Base-by-base conservation (phyloP, 2,113 vertebrate species). In the Corydoras maculifer region DNA sequence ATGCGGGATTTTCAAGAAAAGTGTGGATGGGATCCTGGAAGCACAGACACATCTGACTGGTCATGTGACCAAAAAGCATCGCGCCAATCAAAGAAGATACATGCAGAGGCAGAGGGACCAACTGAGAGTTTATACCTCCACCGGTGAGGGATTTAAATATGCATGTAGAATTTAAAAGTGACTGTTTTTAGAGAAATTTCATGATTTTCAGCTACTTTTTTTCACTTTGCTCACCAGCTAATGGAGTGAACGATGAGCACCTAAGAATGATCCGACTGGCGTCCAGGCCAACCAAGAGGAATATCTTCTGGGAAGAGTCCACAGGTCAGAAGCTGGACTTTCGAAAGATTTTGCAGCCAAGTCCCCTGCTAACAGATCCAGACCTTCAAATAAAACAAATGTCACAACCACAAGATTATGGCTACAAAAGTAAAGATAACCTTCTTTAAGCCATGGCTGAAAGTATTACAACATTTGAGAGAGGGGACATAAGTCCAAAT, bases 261-360 rank as follows among this genome's bases (percentile, higher is more conserved):
- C 69, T 14, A 25, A 78, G 77, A 71, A 80, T 43, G 60, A 54
- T 68, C 35, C 68, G 74, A 58, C 68, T 91, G 53, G 69, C 69
- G 48, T 87, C 80, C 68, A 85, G 88, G 43, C 81, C 86, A 4
- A 70, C 18, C n/a, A 70, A 2, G 0, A 82, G 78, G 58, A 77
- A 91, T 68, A 54, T 87, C 12, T 84, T 88, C 77, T 92, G 90
- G 88, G 88, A 92, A 48, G 85, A 84, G 32, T 88, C 83, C 32
- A 91, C 87, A 78, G 87, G 82, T 0, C 82, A 88, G 32, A 83
- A 80, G 0, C n/a, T 86, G 59, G 89, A 91, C 3, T 81, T 76
- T 3, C 63, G 60, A 43, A 64, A 83, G 30, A 69, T 81, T 53
- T 72, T 69, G 32, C 72, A 82, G 48, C 57, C 72, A 57, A 77